Base-by-base conservation (phyloP, 2,888 invertebrate genomes). In the Polymixis lichenea region DNA sequence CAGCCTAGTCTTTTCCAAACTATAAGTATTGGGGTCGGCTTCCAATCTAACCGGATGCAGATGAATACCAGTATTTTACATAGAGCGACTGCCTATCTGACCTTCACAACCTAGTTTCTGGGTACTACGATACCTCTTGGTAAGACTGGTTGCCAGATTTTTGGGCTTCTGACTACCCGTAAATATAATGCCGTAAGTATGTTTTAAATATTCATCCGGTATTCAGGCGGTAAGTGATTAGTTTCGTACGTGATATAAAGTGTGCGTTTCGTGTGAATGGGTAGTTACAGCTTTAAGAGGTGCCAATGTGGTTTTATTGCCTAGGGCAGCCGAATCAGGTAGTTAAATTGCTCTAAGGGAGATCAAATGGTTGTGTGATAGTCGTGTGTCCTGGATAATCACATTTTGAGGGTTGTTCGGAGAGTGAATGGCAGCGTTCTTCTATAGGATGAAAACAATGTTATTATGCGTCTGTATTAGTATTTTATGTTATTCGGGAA, bases 161-260 rank as follows among this genome's bases (percentile, higher is more conserved):
- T 38, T 5, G 38, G 38, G 38, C 38, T 38, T 38, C 38, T 38
- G 38, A 46, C 11, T 46, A 46, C 11, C 43, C 43, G 11, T 13
- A 46, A 46, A 46, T 13, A 46, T 46, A 13, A 13, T 46, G 43
- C 11, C 11, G 43, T 46, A 65, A 3, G 19, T 43, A 17, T 13
- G 17, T 49, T n/a, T n/a, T n/a, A 9, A 89, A 88, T 88, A 88
- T 89, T 87, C 82, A 87, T 79, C 55, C 72, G 67, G 72, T 86
- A 84, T 84, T 72, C 80, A 81, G 75, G 13, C 9, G 80, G 80
- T 87, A 83, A 84, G 87, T 82, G 82, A 90, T 90, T 90, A 72
- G 75, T 72, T 74, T 60, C 9, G 60, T 51, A 62, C 58, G 58
- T 82, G 61, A 60, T 7, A 55, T 25, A 38, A 60, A 17, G 28